Conservation (phyloP, 2,888 invertebrate genomes). For the Halictus ligatus region DNA sequence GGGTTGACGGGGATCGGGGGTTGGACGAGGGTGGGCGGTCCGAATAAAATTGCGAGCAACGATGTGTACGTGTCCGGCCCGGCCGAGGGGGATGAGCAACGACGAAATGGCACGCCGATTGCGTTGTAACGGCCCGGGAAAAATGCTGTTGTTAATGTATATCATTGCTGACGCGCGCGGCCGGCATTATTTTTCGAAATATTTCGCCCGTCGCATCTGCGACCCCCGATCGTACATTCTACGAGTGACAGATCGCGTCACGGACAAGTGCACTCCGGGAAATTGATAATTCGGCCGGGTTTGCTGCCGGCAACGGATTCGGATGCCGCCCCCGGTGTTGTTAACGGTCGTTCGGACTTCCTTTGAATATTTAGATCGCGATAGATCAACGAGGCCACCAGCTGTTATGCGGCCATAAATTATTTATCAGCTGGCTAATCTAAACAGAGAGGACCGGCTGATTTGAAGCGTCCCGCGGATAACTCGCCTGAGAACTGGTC, state of each 20-base stretch:
- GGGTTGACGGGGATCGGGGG: background rate
- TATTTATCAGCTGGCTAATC: background rate
- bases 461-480: background rate
- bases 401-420: background rate
- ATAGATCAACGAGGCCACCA: background rate
- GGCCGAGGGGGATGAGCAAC: constrained; percentile 17
- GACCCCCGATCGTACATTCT: constrained; percentile 40
- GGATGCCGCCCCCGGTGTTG: background rate
- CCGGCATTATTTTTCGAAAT: constrained; percentile 51
- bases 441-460: background rate
- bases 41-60: constrained; percentile 58
- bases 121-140: constrained; percentile 51
- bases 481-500: too few species aligned
- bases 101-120: constrained; percentile 52
- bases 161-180: constrained; percentile 50
- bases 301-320: background rate
- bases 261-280: constrained; percentile 25
- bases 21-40: background rate
- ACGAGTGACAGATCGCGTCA: constrained; percentile 44
- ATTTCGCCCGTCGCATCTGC: constrained; percentile 46
- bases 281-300: constrained; percentile 45
- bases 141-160: constrained; percentile 54
- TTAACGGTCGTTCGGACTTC: background rate
- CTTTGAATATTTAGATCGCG: background rate
- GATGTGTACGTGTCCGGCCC: constrained; percentile 42